Percentiles rank a stretch among this genome's conserved stretches.
Evolutionary conservation across 1,140 invertebrate species (phyloP).

Genomic region (Solen grandis): DNA sequence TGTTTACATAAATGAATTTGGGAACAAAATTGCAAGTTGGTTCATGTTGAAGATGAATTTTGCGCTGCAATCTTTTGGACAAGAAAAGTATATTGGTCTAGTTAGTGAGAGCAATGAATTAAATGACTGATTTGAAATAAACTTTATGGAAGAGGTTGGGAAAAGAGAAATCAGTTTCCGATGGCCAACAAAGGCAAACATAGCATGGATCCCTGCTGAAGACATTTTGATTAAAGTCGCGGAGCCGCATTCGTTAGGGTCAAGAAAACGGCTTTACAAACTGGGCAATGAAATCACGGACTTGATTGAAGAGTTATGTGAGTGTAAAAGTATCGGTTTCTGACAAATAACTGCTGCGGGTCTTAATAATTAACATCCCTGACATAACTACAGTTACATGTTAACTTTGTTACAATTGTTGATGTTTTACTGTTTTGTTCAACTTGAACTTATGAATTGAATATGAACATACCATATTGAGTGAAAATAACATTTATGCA

Average conservation of each 20-base stretch:
- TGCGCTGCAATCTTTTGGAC: constrained; percentile 4
- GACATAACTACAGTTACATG: neutral
- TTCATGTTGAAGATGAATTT: constrained; percentile 1
- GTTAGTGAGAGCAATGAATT: constrained; percentile 25
- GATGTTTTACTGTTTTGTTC: neutral
- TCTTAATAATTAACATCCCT: neutral
- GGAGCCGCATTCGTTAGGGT: neutral
- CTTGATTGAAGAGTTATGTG: constrained; percentile 19
- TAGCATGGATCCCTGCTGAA: neutral
- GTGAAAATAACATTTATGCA: neutral
- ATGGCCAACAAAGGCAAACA: neutral
- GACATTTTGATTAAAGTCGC: constrained; percentile 9
- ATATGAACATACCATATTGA: neutral
- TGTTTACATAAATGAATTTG: neutral
- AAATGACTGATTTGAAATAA: neutral
- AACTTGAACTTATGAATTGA: neutral
- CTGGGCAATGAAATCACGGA: constrained; percentile 1
- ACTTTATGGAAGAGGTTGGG: constrained; percentile 19
- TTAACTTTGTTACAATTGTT: neutral
- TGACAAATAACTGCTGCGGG: neutral
- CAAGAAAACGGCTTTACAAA: constrained; percentile 3
- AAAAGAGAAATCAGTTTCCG: constrained; percentile 4
- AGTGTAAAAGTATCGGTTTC: neutral
- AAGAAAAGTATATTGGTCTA: constrained; percentile 14
- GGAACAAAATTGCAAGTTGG: neutral